Percentiles rank a stretch among this genome's conserved stretches.
These are phyloP conservation scores for Stenotaenia linearis DNA, from an alignment of 2,888 invertebrate species.

Conservation along the genomic window DNA sequence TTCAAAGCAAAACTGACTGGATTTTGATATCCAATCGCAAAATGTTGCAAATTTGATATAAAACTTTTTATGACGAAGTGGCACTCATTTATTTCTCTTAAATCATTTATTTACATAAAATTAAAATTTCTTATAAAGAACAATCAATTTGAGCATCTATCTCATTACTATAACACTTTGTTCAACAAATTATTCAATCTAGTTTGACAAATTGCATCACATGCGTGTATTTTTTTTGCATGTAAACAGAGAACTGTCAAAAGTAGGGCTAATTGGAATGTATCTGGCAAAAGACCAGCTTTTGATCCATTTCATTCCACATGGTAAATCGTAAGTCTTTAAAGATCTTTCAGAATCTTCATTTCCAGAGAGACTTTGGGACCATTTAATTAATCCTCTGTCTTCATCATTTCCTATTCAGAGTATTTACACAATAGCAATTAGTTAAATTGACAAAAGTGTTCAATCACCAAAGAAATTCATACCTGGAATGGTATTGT, in stretches of 20 bases:
- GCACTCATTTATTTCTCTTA: too few relatives aligned
- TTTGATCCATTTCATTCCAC: slow-evolving; percentile 60
- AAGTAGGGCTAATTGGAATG: slow-evolving; percentile 33
- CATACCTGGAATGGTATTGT: slow-evolving; percentile 68
- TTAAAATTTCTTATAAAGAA: too few relatives aligned
- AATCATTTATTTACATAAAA: too few relatives aligned
- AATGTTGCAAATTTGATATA: too few relatives aligned
- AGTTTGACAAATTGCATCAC: not conserved
- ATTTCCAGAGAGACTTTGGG: not conserved
- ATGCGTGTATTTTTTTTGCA: not conserved
- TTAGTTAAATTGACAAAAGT: too few relatives aligned
- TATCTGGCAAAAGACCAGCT: slow-evolving; percentile 45
- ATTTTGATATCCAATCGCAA: too few relatives aligned
- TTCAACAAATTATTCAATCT: not conserved
- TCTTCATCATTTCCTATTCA: not conserved
- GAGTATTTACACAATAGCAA: too few relatives aligned
- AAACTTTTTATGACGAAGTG: too few relatives aligned
- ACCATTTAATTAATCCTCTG: not conserved
- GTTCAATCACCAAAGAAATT: too few relatives aligned
- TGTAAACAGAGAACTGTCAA: not conserved
- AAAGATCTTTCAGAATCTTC: not conserved
- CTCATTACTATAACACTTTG: not conserved
- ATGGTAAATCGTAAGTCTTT: slow-evolving; percentile 53
- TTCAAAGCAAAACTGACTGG: too few relatives aligned
- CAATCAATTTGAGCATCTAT: too few relatives aligned